Evolutionary conservation across 2,888 invertebrate genomes (phyloP).

Genomic region (Octodonta nipae): DNA sequence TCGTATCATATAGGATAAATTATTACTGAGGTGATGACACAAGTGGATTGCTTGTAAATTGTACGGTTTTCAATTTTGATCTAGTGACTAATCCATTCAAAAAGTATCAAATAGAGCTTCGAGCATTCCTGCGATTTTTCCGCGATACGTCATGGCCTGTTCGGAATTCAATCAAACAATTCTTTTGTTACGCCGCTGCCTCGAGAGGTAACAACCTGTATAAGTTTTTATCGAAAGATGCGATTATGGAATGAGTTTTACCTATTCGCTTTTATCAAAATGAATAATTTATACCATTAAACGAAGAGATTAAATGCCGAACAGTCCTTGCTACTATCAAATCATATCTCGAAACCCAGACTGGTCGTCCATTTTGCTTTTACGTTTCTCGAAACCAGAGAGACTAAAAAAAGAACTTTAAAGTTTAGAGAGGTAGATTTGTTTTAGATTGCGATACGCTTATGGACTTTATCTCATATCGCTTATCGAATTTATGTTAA

Average conservation of each 20-base stretch:
- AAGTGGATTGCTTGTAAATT: too few species aligned
- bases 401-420: conserved; percentile 4
- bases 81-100: too few species aligned
- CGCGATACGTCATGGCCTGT: too few species aligned
- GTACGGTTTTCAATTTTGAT: too few species aligned
- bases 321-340: conserved; percentile 32
- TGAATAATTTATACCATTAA: conserved; percentile 35
- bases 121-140: too few species aligned
- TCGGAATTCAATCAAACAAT: too few species aligned
- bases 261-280: conserved; percentile 33
- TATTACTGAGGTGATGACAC: too few species aligned
- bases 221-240: conserved; percentile 8
- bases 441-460: conserved; percentile 29
- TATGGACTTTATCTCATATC: conserved; percentile 27
- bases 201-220: too few species aligned
- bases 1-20: too few species aligned
- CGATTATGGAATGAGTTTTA: conserved; percentile 34
- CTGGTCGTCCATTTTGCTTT: conserved; percentile 27
- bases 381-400: conserved; percentile 17
- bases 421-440: too few species aligned
- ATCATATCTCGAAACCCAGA: conserved; percentile 30
- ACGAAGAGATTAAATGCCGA: conserved; percentile 32
- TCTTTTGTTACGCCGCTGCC: too few species aligned
- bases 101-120: too few species aligned
- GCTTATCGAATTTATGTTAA: conserved; percentile 33